phyloP scores from a whole-genome alignment of 2,113 vertebrate genomes.

The Pao palembangensis region DNA sequence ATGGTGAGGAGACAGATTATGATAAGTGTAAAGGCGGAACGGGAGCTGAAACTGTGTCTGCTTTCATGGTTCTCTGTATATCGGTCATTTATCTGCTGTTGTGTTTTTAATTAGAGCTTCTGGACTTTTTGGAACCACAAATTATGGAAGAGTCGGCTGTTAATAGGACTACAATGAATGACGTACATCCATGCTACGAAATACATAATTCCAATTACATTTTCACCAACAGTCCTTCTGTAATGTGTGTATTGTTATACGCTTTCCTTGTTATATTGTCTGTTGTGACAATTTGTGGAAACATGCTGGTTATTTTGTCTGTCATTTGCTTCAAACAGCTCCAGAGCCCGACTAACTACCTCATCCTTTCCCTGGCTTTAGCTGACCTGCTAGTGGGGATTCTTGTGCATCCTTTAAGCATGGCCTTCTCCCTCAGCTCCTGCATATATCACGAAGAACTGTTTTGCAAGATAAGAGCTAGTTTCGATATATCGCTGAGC shows the following conservation, averaged over 20 bases:
- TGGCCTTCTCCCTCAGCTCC: no score
- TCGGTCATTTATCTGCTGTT: no score
- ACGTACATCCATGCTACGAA: conserved; percentile 35
- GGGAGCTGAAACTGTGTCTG: no score
- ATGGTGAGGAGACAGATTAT: no score
- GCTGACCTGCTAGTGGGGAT: conserved; percentile 37
- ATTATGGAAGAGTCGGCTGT: conserved; percentile 8
- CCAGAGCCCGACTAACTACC: conserved; percentile 33
- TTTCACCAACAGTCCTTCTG: conserved; percentile 13
- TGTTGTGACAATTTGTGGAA: conserved; percentile 28
- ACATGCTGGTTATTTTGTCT: conserved; percentile 35
- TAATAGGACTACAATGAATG: conserved; percentile 4
- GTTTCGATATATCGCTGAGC: no score
- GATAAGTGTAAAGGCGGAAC: no score
- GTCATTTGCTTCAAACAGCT: conserved; percentile 38
- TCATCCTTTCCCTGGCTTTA: conserved; percentile 35
- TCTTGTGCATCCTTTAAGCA: no score
- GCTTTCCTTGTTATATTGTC: conserved; percentile 17
- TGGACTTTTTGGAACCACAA: not conserved
- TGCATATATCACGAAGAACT: no score
- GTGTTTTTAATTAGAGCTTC: no score
- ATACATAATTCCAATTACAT: not conserved
- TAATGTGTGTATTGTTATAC: conserved; percentile 17
- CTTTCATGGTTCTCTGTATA: no score
- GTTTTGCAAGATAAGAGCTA: no score